Evolutionary conservation across 1,140 invertebrate species (phyloP).

Genomic region (Protaetia brevitarsis): DNA sequence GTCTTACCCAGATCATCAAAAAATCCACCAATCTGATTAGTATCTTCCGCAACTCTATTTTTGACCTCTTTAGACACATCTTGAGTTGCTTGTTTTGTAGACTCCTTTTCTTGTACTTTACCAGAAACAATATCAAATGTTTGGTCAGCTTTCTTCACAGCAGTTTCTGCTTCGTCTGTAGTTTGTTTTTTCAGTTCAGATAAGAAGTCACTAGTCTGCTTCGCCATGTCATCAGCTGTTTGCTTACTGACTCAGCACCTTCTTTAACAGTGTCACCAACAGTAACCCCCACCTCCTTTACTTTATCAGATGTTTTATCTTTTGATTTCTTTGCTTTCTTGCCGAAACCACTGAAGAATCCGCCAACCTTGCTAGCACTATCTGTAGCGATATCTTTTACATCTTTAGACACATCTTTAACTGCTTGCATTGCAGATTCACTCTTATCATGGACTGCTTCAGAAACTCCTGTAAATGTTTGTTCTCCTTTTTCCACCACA

Average conservation of each 20-base stretch:
- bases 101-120: background rate
- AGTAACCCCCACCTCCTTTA: slow-evolving; percentile 15
- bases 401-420: background rate
- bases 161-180: background rate
- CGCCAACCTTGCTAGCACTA: background rate
- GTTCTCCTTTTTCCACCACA: no score
- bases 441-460: background rate
- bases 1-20: background rate
- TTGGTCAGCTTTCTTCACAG: background rate
- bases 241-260: background rate
- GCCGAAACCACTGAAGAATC: background rate
- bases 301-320: background rate
- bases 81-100: no score
- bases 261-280: no score
- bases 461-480: no score
- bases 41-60: background rate
- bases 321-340: background rate
- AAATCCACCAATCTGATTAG: background rate
- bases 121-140: background rate
- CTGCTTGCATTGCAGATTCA: background rate
- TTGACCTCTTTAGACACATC: background rate
- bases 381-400: background rate
- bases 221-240: background rate
- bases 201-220: no score
- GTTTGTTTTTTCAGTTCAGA: no score